phyloP scores from a whole-genome alignment of 2,113 vertebrate genomes.

The Notarius quadriscutis region DNA sequence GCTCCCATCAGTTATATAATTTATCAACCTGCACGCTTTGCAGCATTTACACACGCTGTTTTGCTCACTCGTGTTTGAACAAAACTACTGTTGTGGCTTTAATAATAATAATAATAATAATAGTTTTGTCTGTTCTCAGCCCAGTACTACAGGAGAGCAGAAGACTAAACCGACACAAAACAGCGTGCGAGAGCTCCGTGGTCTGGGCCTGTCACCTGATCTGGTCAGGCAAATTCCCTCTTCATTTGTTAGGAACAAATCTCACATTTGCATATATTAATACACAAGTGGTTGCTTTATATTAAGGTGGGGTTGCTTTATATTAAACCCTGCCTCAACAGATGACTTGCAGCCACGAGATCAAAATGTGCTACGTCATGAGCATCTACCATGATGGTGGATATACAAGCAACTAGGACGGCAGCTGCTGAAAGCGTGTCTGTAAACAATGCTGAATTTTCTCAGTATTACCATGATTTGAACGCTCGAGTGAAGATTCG shows the following conservation, averaged over 20 bases:
- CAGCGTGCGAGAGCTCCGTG: constrained; percentile 91
- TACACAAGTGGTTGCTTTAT: background rate
- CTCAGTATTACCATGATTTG: too few species aligned
- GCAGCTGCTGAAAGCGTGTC: too few species aligned
- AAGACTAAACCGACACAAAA: constrained; percentile 98
- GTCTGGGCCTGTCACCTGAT: constrained; percentile 91
- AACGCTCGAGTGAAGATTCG: too few species aligned
- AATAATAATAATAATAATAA: background rate
- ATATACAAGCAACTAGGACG: too few species aligned
- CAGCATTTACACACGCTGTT: background rate
- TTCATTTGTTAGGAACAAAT: background rate
- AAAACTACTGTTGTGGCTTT: background rate
- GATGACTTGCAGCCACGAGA: too few species aligned
- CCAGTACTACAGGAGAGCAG: constrained; percentile 93
- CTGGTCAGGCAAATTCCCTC: constrained; percentile 75
- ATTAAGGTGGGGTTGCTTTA: background rate
- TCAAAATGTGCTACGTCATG: too few species aligned
- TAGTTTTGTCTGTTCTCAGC: constrained; percentile 67
- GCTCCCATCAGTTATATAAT: background rate
- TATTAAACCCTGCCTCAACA: background rate
- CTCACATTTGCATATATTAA: background rate
- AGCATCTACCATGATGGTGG: too few species aligned
- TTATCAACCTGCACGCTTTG: background rate
- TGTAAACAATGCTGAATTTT: too few species aligned
- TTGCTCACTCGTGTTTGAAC: background rate